Percentiles rank a stretch among this genome's conserved stretches.
phyloP scores from a whole-genome alignment of 2,888 invertebrate genomes.

The Apodemia hepburni region DNA sequence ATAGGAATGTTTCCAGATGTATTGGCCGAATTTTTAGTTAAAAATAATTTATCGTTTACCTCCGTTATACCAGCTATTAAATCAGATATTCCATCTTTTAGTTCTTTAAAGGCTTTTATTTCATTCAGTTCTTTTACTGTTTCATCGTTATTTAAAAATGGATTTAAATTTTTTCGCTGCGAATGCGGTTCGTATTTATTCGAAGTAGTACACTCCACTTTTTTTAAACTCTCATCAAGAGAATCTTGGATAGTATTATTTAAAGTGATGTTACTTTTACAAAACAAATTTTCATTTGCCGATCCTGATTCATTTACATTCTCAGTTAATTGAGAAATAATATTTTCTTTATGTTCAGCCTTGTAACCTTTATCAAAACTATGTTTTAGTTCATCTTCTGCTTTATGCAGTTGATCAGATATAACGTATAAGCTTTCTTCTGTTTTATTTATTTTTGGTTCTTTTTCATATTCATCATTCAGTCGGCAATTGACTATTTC shows the following conservation, averaged over 20 bases:
- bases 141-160: conserved; percentile 58
- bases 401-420: conserved; percentile 70
- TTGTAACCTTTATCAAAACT: conserved; percentile 61
- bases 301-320: neutral
- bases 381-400: conserved; percentile 70
- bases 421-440: conserved; percentile 74
- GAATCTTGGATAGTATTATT: conserved; percentile 41
- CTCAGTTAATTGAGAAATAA: neutral
- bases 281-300: neutral
- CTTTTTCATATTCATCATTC: conserved; percentile 23
- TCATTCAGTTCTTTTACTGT: conserved; percentile 66
- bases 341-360: conserved; percentile 2
- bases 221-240: conserved; percentile 47
- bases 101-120: conserved; percentile 71
- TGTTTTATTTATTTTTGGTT: conserved; percentile 64
- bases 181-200: conserved; percentile 35
- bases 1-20: conserved; percentile 44
- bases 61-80: conserved; percentile 73
- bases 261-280: neutral
- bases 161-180: conserved; percentile 57
- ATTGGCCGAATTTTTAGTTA: conserved; percentile 40
- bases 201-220: conserved; percentile 41
- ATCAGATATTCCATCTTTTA: conserved; percentile 74
- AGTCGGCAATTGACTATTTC: conserved; percentile 21
- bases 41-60: conserved; percentile 69